Conservation (phyloP, 2,888 invertebrate genomes). For the Agrochola lota region DNA sequence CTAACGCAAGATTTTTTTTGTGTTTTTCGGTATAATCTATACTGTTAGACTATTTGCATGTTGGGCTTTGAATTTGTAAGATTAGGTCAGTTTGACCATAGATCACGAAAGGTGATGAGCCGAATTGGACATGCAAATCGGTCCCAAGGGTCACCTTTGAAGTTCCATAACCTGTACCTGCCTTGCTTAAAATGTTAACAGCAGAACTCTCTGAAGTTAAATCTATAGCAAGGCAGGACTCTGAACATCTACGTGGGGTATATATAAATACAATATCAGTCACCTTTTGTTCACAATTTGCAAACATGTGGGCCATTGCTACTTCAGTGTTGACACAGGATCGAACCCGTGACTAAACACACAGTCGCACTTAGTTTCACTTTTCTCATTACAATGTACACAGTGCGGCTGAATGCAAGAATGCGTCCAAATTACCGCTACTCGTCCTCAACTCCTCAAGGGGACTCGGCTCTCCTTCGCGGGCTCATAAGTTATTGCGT, state of each 20-base stretch:
- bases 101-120: not conserved
- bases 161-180: not conserved
- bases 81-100: not conserved
- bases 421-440: conserved; percentile 80
- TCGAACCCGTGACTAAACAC: conserved; percentile 20
- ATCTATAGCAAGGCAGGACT: not conserved
- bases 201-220: not conserved
- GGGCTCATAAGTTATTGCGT: conserved; percentile 64
- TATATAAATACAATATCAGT: too few species aligned
- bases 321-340: conserved; percentile 23
- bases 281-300: not conserved
- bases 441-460: conserved; percentile 70
- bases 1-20: conserved; percentile 30
- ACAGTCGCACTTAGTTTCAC: conserved; percentile 44
- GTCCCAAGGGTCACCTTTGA: not conserved
- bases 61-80: not conserved
- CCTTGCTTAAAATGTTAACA: not conserved
- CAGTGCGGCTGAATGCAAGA: conserved; percentile 59
- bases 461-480: conserved; percentile 60
- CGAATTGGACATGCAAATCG: not conserved
- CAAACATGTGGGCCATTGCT: not conserved
- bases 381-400: conserved; percentile 53
- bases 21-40: not conserved
- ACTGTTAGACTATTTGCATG: not conserved
- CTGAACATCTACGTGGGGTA: not conserved